Percentiles rank a stretch among this genome's conserved stretches.
phyloP scores from a whole-genome alignment of 2,113 vertebrate genomes.

The Oryzias melastigma region DNA sequence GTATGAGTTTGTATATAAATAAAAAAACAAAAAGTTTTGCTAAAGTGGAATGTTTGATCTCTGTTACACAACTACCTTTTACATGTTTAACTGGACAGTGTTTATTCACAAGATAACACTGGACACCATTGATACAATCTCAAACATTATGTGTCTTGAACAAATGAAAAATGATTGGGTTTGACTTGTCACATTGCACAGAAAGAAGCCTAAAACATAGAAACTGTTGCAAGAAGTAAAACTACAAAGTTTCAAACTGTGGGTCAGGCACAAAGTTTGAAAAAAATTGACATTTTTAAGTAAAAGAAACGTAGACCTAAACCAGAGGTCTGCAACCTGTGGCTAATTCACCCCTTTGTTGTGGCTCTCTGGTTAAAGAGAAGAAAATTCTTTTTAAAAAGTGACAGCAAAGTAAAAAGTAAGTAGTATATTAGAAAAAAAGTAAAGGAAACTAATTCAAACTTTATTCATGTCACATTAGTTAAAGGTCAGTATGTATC shows the following conservation, averaged over 20 bases:
- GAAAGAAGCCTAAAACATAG: constrained; percentile 7
- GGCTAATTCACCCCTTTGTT: too few species aligned
- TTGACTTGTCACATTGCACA: not conserved
- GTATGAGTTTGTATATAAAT: constrained; percentile 34
- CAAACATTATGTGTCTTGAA: too few species aligned
- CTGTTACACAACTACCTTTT: constrained; percentile 15
- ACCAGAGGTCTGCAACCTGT: too few species aligned
- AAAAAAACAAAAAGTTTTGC: constrained; percentile 8
- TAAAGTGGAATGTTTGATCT: constrained; percentile 12
- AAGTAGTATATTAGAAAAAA: too few species aligned
- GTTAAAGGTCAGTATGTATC: too few species aligned
- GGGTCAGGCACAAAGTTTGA: constrained; percentile 6
- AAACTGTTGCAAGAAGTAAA: not conserved
- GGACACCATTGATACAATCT: constrained; percentile 3
- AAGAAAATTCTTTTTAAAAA: too few species aligned
- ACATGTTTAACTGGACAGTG: constrained; percentile 13
- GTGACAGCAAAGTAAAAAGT: too few species aligned
- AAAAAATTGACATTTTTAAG: not conserved
- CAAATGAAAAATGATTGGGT: too few species aligned
- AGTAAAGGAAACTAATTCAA: too few species aligned
- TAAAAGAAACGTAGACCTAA: not conserved
- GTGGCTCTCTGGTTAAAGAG: too few species aligned
- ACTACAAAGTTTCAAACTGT: not conserved
- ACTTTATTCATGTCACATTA: too few species aligned
- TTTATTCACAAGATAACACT: constrained; percentile 46